Evolutionary conservation across 1,140 invertebrate genomes (phyloP).

Genomic region (Brachionus rubens): DNA sequence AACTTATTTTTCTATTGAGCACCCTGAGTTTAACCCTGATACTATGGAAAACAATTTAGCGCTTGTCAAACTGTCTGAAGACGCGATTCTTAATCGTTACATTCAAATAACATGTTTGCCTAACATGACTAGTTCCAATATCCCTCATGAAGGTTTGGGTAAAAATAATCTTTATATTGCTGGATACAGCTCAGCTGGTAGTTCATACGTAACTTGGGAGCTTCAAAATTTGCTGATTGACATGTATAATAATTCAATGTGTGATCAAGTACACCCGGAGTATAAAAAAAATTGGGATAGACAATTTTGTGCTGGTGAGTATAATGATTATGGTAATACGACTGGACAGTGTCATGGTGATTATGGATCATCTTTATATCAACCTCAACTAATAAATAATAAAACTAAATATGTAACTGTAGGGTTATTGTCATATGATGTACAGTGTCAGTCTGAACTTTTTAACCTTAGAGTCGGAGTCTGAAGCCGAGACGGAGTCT

Average conservation of each 20-base stretch:
- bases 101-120: constrained; percentile 33
- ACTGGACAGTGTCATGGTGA: constrained; percentile 32
- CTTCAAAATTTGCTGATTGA: neutral
- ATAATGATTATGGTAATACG: neutral
- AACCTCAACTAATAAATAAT: neutral
- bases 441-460: neutral
- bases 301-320: constrained; percentile 44
- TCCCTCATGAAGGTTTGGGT: neutral
- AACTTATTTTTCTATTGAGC: neutral
- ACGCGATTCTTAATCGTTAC: neutral
- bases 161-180: constrained; percentile 13
- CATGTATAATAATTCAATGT: constrained; percentile 37
- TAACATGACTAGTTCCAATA: neutral
- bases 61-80: neutral
- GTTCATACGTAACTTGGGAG: neutral
- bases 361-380: constrained; percentile 22
- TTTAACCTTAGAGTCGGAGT: too few species aligned
- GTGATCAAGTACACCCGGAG: neutral
- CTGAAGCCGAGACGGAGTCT: too few species aligned
- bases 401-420: constrained; percentile 10
- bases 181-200: constrained; percentile 5
- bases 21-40: neutral
- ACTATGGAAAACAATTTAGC: constrained; percentile 36
- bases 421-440: constrained; percentile 23
- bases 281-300: constrained; percentile 28